phyloP scores from a whole-genome alignment of 1,140 invertebrate genomes.

The Campodea augens region DNA sequence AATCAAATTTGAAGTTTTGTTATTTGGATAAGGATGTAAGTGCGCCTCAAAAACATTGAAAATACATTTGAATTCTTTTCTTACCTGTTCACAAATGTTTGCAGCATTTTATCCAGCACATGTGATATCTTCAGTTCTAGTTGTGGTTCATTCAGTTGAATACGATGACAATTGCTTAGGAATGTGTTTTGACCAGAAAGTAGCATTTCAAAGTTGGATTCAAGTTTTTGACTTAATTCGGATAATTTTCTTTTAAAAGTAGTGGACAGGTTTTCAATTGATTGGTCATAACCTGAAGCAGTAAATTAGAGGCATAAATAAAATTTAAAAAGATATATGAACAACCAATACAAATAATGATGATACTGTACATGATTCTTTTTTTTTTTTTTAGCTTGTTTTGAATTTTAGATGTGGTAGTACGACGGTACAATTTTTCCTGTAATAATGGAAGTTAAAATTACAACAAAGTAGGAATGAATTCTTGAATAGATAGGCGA shows the following conservation, averaged over 20 bases:
- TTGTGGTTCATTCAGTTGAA: slow-evolving; percentile 34
- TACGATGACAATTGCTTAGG: slow-evolving; percentile 33
- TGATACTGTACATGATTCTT: too few relatives aligned
- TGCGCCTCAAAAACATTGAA: slow-evolving; percentile 17
- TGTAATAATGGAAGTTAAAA: too few relatives aligned
- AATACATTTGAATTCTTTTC: slow-evolving; percentile 7
- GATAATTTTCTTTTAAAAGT: slow-evolving; percentile 15
- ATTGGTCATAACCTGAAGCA: too few relatives aligned
- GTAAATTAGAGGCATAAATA: slow-evolving; percentile 4
- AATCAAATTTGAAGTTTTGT: too few relatives aligned
- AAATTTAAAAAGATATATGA: background rate
- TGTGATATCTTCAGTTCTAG: slow-evolving; percentile 31
- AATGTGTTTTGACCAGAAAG: slow-evolving; percentile 34
- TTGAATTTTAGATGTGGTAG: too few relatives aligned
- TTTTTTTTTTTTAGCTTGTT: too few relatives aligned
- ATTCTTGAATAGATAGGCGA: too few relatives aligned
- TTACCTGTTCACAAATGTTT: slow-evolving; percentile 34
- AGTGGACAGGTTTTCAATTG: slow-evolving; percentile 9
- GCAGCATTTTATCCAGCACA: slow-evolving; percentile 33
- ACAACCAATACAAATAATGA: too few relatives aligned
- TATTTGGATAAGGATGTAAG: too few relatives aligned
- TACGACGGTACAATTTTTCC: too few relatives aligned
- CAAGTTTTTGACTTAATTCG: slow-evolving; percentile 20
- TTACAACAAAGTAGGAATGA: too few relatives aligned
- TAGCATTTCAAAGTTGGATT: slow-evolving; percentile 29